Evolutionary conservation across 2,113 vertebrate species (phyloP).

Genomic region (Bathybates hornii): DNA sequence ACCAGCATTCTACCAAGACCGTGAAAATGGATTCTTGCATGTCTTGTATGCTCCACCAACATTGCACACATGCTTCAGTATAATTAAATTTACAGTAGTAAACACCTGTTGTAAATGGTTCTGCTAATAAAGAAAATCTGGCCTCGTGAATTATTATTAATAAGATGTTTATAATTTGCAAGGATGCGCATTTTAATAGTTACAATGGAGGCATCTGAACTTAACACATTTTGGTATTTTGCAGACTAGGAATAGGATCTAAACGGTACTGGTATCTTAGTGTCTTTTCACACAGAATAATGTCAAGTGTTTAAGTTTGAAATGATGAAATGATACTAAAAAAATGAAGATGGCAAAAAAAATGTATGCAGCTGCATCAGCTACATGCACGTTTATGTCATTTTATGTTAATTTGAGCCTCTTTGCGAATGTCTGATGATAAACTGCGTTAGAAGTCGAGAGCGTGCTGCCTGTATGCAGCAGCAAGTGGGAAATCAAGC

Average conservation of each 20-base stretch:
- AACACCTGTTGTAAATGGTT: neutral
- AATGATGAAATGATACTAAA: neutral
- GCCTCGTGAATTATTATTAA: neutral
- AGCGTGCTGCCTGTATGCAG: slow-evolving; percentile 26
- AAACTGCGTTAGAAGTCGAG: slow-evolving; percentile 30
- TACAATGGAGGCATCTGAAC: neutral
- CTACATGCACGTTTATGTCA: slow-evolving; percentile 3
- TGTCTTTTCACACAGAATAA: neutral
- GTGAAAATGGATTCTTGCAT: neutral
- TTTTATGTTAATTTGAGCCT: slow-evolving; percentile 39
- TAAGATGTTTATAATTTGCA: neutral
- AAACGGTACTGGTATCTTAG: neutral
- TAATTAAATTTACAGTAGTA: neutral
- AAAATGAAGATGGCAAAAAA: neutral
- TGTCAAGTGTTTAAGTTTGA: neutral
- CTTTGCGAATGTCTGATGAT: slow-evolving; percentile 53
- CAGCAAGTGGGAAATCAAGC: slow-evolving; percentile 60
- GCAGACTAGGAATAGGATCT: neutral
- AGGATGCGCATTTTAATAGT: neutral
- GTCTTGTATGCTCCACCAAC: neutral
- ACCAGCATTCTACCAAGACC: neutral
- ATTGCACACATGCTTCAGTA: neutral
- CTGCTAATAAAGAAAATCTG: neutral
- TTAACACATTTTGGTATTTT: neutral
- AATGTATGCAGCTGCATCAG: neutral